A percentile compares a stretch with the other conserved stretches of the same genome.
Conservation (phyloP, 2,888 invertebrate species). For the Cacoxenus indagator region DNA sequence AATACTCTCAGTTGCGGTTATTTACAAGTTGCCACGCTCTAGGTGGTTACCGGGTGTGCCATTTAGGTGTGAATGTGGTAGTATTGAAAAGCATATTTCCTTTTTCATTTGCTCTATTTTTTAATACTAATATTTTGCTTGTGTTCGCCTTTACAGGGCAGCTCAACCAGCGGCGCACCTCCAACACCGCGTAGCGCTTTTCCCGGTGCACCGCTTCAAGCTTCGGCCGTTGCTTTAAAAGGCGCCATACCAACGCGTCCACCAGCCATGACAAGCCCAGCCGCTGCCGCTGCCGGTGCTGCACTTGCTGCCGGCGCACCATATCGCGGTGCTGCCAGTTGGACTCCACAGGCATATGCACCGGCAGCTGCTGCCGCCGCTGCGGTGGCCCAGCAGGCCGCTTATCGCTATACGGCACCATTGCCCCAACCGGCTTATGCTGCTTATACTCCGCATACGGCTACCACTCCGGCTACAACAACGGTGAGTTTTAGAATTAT, state of each 20-base stretch:
- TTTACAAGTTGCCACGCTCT: no score
- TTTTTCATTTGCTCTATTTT: background rate
- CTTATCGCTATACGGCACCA: constrained; percentile 71
- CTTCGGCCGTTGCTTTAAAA: constrained; percentile 69
- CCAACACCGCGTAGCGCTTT: constrained; percentile 68
- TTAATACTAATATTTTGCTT: background rate
- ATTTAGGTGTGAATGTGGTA: no score
- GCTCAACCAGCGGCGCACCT: constrained; percentile 62
- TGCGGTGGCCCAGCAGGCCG: constrained; percentile 68
- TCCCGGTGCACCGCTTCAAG: constrained; percentile 70
- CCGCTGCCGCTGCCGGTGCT: constrained; percentile 70
- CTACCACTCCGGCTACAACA: constrained; percentile 69
- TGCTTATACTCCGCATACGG: constrained; percentile 71
- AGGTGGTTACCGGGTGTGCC: no score
- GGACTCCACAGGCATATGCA: constrained; percentile 71
- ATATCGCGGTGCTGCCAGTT: constrained; percentile 70
- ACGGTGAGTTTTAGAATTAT: constrained; percentile 67
- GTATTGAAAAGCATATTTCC: no score
- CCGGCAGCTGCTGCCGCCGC: constrained; percentile 69
- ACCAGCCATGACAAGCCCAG: constrained; percentile 72
- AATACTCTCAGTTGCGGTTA: no score
- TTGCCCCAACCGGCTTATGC: constrained; percentile 71
- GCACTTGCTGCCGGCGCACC: constrained; percentile 70
- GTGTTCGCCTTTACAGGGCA: constrained; percentile 40
- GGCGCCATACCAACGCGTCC: constrained; percentile 68